Conservation (phyloP, 2,113 vertebrate genomes). For the Entelurus aequoreus region DNA sequence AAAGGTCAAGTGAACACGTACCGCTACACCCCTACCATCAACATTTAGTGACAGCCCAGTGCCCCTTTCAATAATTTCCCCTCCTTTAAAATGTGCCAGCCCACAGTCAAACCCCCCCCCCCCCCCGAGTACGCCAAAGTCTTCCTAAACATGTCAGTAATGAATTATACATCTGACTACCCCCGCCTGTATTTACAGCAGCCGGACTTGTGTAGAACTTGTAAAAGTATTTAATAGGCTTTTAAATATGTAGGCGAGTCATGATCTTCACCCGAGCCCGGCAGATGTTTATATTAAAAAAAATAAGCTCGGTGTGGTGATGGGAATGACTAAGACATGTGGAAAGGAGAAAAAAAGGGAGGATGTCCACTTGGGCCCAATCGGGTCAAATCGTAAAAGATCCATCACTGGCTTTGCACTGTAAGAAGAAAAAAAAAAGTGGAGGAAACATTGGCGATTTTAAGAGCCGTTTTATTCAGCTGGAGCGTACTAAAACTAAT, state of each 20-base stretch:
- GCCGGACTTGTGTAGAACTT: conserved; percentile 53
- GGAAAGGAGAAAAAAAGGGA: conserved; percentile 47
- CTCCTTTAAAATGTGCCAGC: conserved; percentile 55
- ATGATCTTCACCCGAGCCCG: conserved; percentile 41
- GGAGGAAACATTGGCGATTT: conserved; percentile 76
- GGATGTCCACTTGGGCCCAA: conserved; percentile 61
- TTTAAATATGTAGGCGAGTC: conserved; percentile 66
- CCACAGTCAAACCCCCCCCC: conserved; percentile 45
- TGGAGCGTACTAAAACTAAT: conserved; percentile 79
- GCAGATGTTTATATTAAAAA: conserved; percentile 63
- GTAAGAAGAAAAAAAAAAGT: conserved; percentile 57
- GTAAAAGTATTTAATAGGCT: conserved; percentile 63
- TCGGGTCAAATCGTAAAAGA: conserved; percentile 71
- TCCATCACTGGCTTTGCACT: conserved; percentile 68
- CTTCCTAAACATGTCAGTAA: conserved; percentile 68
- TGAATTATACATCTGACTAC: conserved; percentile 67
- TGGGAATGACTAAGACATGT: conserved; percentile 56
- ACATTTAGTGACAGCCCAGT: conserved; percentile 45
- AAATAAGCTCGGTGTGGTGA: conserved; percentile 11
- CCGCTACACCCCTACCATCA: too few species aligned
- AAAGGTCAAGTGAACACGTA: too few species aligned
- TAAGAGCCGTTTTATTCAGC: conserved; percentile 75
- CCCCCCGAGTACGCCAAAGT: conserved; percentile 52
- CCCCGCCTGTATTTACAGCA: conserved; percentile 56
- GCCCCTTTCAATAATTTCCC: conserved; percentile 48